Evolutionary conservation across 2,797 vertebrate species (phyloP), one percentile per base, ranked within the genome.

Genomic region (Halcyon smyrnensis): DNA sequence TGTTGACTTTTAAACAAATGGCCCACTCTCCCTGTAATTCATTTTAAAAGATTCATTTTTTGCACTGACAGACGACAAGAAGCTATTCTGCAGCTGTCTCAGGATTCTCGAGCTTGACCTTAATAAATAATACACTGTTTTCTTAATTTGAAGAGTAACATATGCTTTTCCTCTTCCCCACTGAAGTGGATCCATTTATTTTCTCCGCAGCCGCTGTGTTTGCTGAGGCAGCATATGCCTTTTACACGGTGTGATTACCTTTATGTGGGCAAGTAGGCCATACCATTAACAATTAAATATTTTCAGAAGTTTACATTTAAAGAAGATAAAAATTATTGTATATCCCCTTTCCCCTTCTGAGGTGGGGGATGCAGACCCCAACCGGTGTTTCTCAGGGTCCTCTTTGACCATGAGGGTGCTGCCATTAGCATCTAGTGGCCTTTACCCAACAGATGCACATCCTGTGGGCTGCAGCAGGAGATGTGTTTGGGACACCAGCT

Each of bases 11-110:
- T 67, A 91, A 96, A 91, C 56, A 91, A 96, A 95, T 76, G 69
- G 12, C 78, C 95, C 90, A 30, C 87, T 93, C 93, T 95, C 83
- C 50, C 76, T 73, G 68, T 92, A 96, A 96, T 96, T 97, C 97
- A 94, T 94, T 91, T 95, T 76, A 91, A 96, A 88, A 92, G 48
- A 67, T 80, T 90, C 45, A 64, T 95, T 96, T 96, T 91, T 91
- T 90, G 19, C 79, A 76, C 51, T 96, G 92, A 90, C 75, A 96
- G 54, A 87, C 1, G 56, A 77, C 87, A 84, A 96, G 45, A 62
- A 89, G 77, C 79, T 87, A 79, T 95, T 97, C 84, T 88, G 73
- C 92, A 79, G 83, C 78, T 95, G 59, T 95, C 84, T 96, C 21
- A 27, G 85, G 71, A 83, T 88, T 95, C 68, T 71, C 48, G 75